Evolutionary conservation across 2,888 invertebrate genomes (phyloP).

Genomic region (Halictus ligatus): DNA sequence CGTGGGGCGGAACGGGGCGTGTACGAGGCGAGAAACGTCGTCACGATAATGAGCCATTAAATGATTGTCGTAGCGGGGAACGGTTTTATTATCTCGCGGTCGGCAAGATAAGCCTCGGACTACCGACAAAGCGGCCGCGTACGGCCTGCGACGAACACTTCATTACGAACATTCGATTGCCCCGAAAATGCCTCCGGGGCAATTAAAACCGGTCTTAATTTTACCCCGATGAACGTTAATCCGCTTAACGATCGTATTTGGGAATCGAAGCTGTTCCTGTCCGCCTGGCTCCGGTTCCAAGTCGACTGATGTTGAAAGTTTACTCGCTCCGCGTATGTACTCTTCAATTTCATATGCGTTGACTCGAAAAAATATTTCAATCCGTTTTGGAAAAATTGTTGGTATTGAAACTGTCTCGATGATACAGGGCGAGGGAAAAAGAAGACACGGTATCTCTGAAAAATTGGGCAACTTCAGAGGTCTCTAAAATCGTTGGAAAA

Average conservation of each 20-base stretch:
- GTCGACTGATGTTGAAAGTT: neutral
- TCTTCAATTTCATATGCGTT: too few relatives aligned
- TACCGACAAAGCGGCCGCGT: conserved; percentile 63
- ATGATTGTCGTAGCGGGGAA: conserved; percentile 70
- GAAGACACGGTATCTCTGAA: too few relatives aligned
- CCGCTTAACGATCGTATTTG: conserved; percentile 36
- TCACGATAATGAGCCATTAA: conserved; percentile 75
- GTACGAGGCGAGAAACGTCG: conserved; percentile 57
- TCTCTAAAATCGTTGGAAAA: too few relatives aligned
- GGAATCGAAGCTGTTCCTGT: conserved; percentile 29
- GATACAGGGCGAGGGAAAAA: too few relatives aligned
- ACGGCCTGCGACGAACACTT: conserved; percentile 68
- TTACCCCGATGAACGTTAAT: conserved; percentile 39
- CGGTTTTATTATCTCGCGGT: conserved; percentile 70
- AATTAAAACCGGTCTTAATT: conserved; percentile 66
- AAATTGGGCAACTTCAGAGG: too few relatives aligned
- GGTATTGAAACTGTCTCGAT: too few relatives aligned
- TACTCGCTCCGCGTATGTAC: neutral
- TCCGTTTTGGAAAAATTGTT: too few relatives aligned
- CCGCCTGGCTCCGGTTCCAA: neutral
- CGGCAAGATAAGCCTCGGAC: conserved; percentile 53
- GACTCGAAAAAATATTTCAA: too few relatives aligned
- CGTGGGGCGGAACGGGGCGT: conserved; percentile 2
- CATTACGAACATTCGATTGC: conserved; percentile 72
- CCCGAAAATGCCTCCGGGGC: conserved; percentile 57